Conservation (phyloP, 1,140 invertebrate genomes). For the Trachymyrmex septentrionalis region DNA sequence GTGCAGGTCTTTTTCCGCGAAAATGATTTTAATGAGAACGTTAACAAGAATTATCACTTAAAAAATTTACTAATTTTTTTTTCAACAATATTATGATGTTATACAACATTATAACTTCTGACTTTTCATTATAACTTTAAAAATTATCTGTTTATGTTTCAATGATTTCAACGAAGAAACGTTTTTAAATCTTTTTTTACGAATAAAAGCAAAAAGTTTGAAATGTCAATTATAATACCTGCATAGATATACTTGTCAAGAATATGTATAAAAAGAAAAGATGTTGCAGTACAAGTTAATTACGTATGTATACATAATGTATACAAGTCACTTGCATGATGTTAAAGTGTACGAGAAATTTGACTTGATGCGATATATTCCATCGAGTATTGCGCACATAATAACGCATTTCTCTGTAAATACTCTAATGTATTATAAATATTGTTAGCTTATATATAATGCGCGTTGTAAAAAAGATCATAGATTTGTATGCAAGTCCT, state of each 20-base stretch:
- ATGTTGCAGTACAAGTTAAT: slow-evolving; percentile 28
- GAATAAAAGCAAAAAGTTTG: neutral
- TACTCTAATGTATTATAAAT: slow-evolving; percentile 44
- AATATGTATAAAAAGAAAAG: neutral
- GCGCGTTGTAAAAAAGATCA: no score
- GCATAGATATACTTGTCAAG: slow-evolving; percentile 7
- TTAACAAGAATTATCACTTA: neutral
- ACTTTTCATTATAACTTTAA: neutral
- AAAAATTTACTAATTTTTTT: neutral
- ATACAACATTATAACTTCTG: neutral
- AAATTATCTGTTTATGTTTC: neutral
- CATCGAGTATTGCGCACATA: neutral
- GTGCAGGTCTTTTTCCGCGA: neutral
- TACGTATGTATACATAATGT: neutral
- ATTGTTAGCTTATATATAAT: slow-evolving; percentile 33
- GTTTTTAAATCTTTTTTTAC: neutral
- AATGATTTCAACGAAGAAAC: neutral
- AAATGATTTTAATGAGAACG: neutral
- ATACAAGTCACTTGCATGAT: neutral
- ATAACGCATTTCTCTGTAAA: slow-evolving; percentile 47
- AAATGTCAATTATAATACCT: slow-evolving; percentile 2
- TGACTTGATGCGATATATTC: neutral
- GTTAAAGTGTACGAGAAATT: neutral
- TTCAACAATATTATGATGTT: neutral
- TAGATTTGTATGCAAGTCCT: no score